Conservation (phyloP, 1,140 invertebrate genomes). For the Drosophila pachea region DNA sequence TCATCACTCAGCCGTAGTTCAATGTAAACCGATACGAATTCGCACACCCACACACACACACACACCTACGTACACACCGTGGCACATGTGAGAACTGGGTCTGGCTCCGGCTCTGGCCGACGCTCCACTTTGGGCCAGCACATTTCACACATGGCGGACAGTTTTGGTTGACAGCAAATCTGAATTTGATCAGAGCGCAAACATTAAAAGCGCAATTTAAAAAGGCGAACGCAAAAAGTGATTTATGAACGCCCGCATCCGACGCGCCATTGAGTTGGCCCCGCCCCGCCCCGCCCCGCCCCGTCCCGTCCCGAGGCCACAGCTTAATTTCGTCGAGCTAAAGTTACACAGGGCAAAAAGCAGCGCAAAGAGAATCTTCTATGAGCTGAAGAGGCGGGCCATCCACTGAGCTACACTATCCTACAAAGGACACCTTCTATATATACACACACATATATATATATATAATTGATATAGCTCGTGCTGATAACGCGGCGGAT, state of each 20-base stretch:
- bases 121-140: slow-evolving; percentile 22
- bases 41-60: slow-evolving; percentile 12
- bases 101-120: slow-evolving; percentile 12
- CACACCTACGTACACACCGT: too few relatives aligned
- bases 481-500: slow-evolving; percentile 23
- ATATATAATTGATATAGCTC: background rate
- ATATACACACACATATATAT: too few relatives aligned
- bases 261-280: background rate
- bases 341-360: slow-evolving; percentile 42
- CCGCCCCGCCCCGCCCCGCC: slow-evolving; percentile 11
- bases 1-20: slow-evolving; percentile 70
- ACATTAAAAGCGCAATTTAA: slow-evolving; percentile 61
- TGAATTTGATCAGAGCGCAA: slow-evolving; percentile 63
- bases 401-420: too few relatives aligned
- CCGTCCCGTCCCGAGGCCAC: too few relatives aligned
- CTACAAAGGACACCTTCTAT: too few relatives aligned
- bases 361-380: background rate
- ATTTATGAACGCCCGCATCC: slow-evolving; percentile 60
- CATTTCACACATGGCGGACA: slow-evolving; percentile 38
- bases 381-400: background rate
- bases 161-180: slow-evolving; percentile 71
- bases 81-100: slow-evolving; percentile 7
- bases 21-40: slow-evolving; percentile 63
- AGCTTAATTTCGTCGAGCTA: slow-evolving; percentile 28
- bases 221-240: slow-evolving; percentile 54